Base-by-base conservation (phyloP, 1,140 invertebrate species). In the Artemia franciscana region DNA sequence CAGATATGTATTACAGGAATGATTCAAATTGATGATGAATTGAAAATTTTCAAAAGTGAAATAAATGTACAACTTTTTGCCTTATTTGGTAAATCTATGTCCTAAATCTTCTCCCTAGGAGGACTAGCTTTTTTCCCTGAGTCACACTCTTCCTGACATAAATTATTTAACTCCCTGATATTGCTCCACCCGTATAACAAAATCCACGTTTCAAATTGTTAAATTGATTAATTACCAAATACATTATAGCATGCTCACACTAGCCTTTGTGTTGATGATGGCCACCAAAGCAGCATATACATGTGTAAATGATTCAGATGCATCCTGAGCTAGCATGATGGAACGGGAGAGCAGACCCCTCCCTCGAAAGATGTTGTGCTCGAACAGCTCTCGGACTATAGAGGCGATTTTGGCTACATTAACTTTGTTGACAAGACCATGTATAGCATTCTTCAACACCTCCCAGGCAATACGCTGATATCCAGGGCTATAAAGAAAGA, bases 381-480 rank as follows among this genome's bases (percentile, higher is more conserved):
- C 84, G 5, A 98, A 78, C 23, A 99, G 72, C 72, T 97, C 88
- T 63, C 86, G 79, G 0, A 94, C 88, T 64, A 98, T 93, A 25
- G 66, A 64, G 4, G 63, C 83, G 65, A 98, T 91, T 71, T 99
- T 99, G 1, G 88, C 86, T 0, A 88, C 86, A 70, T 98, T 98
- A 0, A 98, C 84, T 79, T 98, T 98, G 74, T 99, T 99, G 58
- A 98, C 92, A 64, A 88, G 82, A 71, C 96, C 95, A 71, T 98
- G 92, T 65, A 99, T 92, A n/a, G 91, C 96, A 71, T 98, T 98
- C 70, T 98, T 98, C 15, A 99, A 73, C 0, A 91, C 91, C 78
- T 98, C 95, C 96, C 95, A 99, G 2, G 94, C 85, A 15, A 98
- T 83, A 66, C 95, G 77, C 74, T 99, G 96, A 76, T 91, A 98